Evolutionary conservation across 1,140 invertebrate genomes (phyloP).

Genomic region (Brachionus manjavacas): DNA sequence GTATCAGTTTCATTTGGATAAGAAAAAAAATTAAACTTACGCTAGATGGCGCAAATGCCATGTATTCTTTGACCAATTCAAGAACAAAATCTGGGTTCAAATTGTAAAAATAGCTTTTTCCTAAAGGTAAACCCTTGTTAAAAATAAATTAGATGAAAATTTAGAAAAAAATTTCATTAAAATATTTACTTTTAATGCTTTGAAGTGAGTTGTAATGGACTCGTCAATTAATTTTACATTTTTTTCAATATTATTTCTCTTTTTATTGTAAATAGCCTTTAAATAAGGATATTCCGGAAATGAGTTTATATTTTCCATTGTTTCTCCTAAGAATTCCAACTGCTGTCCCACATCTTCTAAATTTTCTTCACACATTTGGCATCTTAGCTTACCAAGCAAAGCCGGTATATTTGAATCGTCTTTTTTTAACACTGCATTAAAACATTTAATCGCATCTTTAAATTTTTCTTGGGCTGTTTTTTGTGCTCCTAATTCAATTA

Average conservation of each 20-base stretch:
- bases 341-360: slow-evolving; percentile 71
- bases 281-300: slow-evolving; percentile 63
- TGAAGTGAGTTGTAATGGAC: slow-evolving; percentile 67
- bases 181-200: slow-evolving; percentile 50
- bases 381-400: slow-evolving; percentile 67
- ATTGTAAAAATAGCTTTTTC: slow-evolving; percentile 68
- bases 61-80: slow-evolving; percentile 71
- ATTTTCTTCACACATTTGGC: slow-evolving; percentile 66
- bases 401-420: slow-evolving; percentile 75
- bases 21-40: slow-evolving; percentile 46
- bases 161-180: too few species aligned
- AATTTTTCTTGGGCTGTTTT: slow-evolving; percentile 67
- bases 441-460: slow-evolving; percentile 73
- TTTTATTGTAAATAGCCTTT: slow-evolving; percentile 61
- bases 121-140: slow-evolving; percentile 64
- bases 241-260: slow-evolving; percentile 57
- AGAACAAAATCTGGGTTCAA: slow-evolving; percentile 81
- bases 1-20: too few species aligned
- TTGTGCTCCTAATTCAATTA: slow-evolving; percentile 75
- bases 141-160: neutral
- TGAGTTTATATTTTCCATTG: slow-evolving; percentile 64
- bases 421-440: slow-evolving; percentile 71
- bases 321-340: slow-evolving; percentile 76
- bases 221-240: slow-evolving; percentile 64
- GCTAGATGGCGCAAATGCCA: slow-evolving; percentile 68